Conservation (phyloP, 1,140 invertebrate species). For the Steinernema feltiae region DNA sequence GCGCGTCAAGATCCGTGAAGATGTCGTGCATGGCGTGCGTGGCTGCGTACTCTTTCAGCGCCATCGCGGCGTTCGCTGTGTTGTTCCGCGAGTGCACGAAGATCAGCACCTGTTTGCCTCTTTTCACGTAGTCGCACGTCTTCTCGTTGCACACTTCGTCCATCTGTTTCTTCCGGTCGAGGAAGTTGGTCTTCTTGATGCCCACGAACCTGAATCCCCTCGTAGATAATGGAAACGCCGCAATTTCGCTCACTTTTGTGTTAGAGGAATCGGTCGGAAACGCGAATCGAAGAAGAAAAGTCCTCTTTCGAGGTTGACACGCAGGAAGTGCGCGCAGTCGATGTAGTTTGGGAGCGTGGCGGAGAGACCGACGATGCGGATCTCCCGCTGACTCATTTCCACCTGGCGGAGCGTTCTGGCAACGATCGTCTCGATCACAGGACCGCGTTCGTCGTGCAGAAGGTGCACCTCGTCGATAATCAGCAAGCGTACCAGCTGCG, state of each 20-base stretch:
- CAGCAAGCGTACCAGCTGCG: slow-evolving; percentile 81
- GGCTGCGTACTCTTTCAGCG: slow-evolving; percentile 71
- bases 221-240: slow-evolving; percentile 7
- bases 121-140: slow-evolving; percentile 74
- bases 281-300: slow-evolving; percentile 94
- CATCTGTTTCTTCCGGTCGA: slow-evolving; percentile 77
- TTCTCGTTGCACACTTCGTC: slow-evolving; percentile 89
- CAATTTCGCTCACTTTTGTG: slow-evolving; percentile 63
- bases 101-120: slow-evolving; percentile 91
- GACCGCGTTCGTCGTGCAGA: slow-evolving; percentile 89
- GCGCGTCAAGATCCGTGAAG: slow-evolving; percentile 64
- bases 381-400: slow-evolving; percentile 90
- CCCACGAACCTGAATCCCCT: slow-evolving; percentile 81
- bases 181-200: slow-evolving; percentile 70
- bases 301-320: slow-evolving; percentile 84
- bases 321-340: slow-evolving; percentile 86
- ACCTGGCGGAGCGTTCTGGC: slow-evolving; percentile 88
- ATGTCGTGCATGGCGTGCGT: slow-evolving; percentile 28
- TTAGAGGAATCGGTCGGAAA: slow-evolving; percentile 88
- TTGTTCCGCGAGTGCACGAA: slow-evolving; percentile 97
- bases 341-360: slow-evolving; percentile 96
- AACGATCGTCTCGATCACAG: slow-evolving; percentile 92
- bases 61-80: slow-evolving; percentile 77
- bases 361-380: slow-evolving; percentile 91
- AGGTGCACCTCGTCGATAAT: slow-evolving; percentile 99